A percentile compares a stretch with the other conserved stretches of the same genome.
Evolutionary conservation across 2,888 invertebrate genomes (phyloP).

Genomic region (Agonum fuliginosum): DNA sequence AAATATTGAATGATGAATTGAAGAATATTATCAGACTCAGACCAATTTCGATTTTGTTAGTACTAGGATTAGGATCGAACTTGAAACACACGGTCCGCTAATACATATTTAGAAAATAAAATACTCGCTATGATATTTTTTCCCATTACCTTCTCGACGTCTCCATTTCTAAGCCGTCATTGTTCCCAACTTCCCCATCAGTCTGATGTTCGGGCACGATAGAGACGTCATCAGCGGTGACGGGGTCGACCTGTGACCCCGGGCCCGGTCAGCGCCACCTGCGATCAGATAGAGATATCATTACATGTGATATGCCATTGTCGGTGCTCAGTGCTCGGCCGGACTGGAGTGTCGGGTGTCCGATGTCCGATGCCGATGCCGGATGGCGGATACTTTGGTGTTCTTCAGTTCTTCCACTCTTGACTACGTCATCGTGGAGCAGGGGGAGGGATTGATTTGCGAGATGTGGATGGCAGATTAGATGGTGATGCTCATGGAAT

Average conservation of each 20-base stretch:
- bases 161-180: too few relatives aligned
- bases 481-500: not conserved
- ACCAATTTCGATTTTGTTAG: too few relatives aligned
- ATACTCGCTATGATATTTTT: not conserved
- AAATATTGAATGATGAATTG: too few relatives aligned
- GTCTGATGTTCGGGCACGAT: conserved; percentile 44
- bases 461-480: too few relatives aligned
- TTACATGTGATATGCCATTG: conserved; percentile 67
- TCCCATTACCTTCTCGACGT: not conserved
- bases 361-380: conserved; percentile 16
- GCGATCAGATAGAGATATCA: conserved; percentile 70
- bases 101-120: too few relatives aligned
- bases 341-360: conserved; percentile 15
- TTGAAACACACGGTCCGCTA: too few relatives aligned
- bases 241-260: conserved; percentile 67
- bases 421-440: not conserved
- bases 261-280: conserved; percentile 66
- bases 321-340: conserved; percentile 35
- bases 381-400: conserved; percentile 7
- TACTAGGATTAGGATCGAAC: too few relatives aligned
- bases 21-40: too few relatives aligned
- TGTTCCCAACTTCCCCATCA: too few relatives aligned
- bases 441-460: not conserved
- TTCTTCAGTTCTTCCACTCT: too few relatives aligned
- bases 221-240: conserved; percentile 56